These are phyloP conservation scores for Pterois miles DNA, from an alignment of 2,797 vertebrate species.

Conservation along the genomic window DNA sequence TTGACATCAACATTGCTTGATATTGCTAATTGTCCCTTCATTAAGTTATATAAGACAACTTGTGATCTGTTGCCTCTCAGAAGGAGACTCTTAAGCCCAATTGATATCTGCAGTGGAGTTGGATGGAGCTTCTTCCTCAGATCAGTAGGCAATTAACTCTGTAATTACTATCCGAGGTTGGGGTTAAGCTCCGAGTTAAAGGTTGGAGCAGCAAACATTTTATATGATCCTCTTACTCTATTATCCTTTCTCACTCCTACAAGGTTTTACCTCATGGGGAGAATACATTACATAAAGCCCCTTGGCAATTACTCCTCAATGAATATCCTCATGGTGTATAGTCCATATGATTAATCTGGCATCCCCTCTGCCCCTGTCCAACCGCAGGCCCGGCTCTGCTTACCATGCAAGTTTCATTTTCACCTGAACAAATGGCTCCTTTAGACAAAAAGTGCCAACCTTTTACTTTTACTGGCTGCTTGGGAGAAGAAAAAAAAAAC, in stretches of 20 bases:
- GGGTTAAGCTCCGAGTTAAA: slow-evolving; percentile 79
- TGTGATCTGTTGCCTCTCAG: slow-evolving; percentile 48
- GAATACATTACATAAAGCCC: slow-evolving; percentile 80
- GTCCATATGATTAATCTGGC: slow-evolving; percentile 81
- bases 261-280: slow-evolving; percentile 80
- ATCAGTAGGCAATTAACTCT: slow-evolving; percentile 81
- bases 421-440: slow-evolving; percentile 84
- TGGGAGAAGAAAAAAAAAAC: slow-evolving; percentile 17
- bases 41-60: slow-evolving; percentile 29
- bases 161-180: slow-evolving; percentile 74
- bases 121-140: slow-evolving; percentile 57
- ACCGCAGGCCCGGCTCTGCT: slow-evolving; percentile 69
- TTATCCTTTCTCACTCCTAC: slow-evolving; percentile 74
- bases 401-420: slow-evolving; percentile 81
- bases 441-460: slow-evolving; percentile 82
- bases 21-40: slow-evolving; percentile 45
- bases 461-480: slow-evolving; percentile 80
- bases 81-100: slow-evolving; percentile 55
- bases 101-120: slow-evolving; percentile 57
- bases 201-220: slow-evolving; percentile 81
- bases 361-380: slow-evolving; percentile 72
- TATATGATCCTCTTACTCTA: slow-evolving; percentile 80
- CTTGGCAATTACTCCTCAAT: slow-evolving; percentile 80
- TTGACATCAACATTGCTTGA: background rate
- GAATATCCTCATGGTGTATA: slow-evolving; percentile 75